Evolutionary conservation across 2,113 vertebrate genomes (phyloP).

Genomic region (Oreochromis aureus): DNA sequence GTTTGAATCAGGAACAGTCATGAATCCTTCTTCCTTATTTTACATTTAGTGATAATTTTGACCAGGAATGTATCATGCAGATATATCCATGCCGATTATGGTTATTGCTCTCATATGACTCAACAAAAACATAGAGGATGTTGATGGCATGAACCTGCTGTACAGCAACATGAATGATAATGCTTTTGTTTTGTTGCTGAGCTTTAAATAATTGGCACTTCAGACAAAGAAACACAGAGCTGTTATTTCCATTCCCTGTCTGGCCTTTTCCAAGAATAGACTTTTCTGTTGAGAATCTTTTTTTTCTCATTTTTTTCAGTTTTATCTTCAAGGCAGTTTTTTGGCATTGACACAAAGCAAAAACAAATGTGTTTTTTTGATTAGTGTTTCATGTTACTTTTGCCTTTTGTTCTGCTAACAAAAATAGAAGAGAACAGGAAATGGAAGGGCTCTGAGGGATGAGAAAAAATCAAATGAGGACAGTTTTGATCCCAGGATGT

Average conservation of each 20-base stretch:
- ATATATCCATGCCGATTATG: neutral
- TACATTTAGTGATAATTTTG: neutral
- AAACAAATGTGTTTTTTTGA: neutral
- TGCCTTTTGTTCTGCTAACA: neutral
- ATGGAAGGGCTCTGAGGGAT: neutral
- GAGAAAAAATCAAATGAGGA: neutral
- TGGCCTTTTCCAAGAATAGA: slow-evolving; percentile 33
- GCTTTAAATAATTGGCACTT: slow-evolving; percentile 26
- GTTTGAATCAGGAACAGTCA: neutral
- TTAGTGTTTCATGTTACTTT: neutral
- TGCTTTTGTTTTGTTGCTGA: neutral
- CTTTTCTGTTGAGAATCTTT: neutral
- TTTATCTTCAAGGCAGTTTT: neutral
- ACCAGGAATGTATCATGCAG: neutral
- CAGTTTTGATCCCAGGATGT: slow-evolving; percentile 9
- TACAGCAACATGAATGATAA: neutral
- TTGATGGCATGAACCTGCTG: neutral
- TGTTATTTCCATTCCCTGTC: slow-evolving; percentile 28
- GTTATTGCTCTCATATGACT: neutral
- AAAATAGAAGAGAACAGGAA: slow-evolving; percentile 19
- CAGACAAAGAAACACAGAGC: neutral
- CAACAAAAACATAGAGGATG: neutral
- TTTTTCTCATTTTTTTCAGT: neutral
- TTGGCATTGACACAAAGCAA: neutral
- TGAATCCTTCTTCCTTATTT: neutral